Base-by-base conservation (phyloP, 1,140 invertebrate genomes). In the Cecropterus lyciades region DNA sequence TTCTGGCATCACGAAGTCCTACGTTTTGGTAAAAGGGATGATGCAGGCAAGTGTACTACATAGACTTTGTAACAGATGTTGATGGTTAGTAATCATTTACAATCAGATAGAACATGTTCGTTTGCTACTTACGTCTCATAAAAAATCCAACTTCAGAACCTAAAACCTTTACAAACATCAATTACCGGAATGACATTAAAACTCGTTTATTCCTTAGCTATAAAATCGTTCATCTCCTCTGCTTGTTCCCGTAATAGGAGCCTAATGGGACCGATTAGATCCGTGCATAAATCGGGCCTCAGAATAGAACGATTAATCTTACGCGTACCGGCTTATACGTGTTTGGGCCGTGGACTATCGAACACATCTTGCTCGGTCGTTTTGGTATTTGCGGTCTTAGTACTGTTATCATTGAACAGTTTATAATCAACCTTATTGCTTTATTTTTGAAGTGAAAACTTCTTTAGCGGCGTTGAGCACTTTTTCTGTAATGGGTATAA, bases 261-360 rank as follows among this genome's bases (percentile, higher is more conserved):
- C 49, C 66, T 78, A 80, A 78, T 80, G 70, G 70, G 69, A 57
- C 14, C 65, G 48, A 67, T 71, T 78, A 73, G 76, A 72, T 76
- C 72, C 73, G 67, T 62, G 70, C 76, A 75, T 78, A 80, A 80
- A 80, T 78, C 75, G 75, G 64, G 67, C 69, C 48, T 13, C 57
- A 72, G 73, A 80, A 80, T 78, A 69, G 75, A 68, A 69, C 75
- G 46, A 80, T 80, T 80, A 74, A 80, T 80, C 78, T 72, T 65
- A 8, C 42, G 46, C 45, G 63, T 37, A 52, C 27, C 33, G 46
- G 40, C 42, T 55, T 68, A 63, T 60, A 62, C 55, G 52, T 51
- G 46, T 40, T 65, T 16, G 43, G 10, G 15, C 30, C n/a, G n/a
- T 33, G 51, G 14, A 43, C 43, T 59, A 59, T 59, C 56, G 56